Evolutionary conservation across 1,140 invertebrate species (phyloP).

Genomic region (Zeugodacus cucurbitae): DNA sequence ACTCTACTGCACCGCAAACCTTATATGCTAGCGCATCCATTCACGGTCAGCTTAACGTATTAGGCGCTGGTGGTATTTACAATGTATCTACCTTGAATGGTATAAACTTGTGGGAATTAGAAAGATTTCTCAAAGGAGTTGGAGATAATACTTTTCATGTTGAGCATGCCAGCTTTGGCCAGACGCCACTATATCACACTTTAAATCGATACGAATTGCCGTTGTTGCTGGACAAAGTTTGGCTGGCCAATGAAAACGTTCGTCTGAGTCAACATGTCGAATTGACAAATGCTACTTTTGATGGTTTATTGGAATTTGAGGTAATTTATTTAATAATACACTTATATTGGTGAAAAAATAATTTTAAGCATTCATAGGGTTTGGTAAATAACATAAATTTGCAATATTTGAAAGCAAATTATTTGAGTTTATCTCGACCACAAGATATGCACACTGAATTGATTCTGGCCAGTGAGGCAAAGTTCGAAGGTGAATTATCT

Average conservation of each 20-base stretch:
- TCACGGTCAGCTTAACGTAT: conserved; percentile 29
- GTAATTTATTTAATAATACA: conserved; percentile 41
- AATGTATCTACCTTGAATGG: conserved; percentile 41
- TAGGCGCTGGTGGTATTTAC: conserved; percentile 10
- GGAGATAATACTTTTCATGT: conserved; percentile 47
- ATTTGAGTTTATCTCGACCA: conserved; percentile 51
- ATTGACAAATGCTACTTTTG: conserved; percentile 47
- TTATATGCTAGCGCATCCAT: not conserved
- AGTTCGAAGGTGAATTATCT: conserved; percentile 49
- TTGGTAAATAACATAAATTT: conserved; percentile 52
- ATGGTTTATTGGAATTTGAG: conserved; percentile 57
- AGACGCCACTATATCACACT: conserved; percentile 46
- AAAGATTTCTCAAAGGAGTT: conserved; percentile 42
- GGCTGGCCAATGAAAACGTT: conserved; percentile 58
- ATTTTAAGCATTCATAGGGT: conserved; percentile 49
- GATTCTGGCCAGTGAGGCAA: conserved; percentile 45
- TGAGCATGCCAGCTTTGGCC: conserved; percentile 50
- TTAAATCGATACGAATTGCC: conserved; percentile 52
- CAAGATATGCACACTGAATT: conserved; percentile 43
- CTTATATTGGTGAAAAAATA: not conserved
- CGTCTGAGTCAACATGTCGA: conserved; percentile 46
- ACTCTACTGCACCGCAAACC: conserved; percentile 16
- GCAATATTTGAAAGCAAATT: conserved; percentile 52
- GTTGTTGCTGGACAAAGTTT: conserved; percentile 52
- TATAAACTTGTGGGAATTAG: conserved; percentile 43